A percentile compares a stretch with the other conserved stretches of the same genome.
Evolutionary conservation across 2,888 invertebrate genomes (phyloP).

Genomic region (Drosophila nr. fundita): DNA sequence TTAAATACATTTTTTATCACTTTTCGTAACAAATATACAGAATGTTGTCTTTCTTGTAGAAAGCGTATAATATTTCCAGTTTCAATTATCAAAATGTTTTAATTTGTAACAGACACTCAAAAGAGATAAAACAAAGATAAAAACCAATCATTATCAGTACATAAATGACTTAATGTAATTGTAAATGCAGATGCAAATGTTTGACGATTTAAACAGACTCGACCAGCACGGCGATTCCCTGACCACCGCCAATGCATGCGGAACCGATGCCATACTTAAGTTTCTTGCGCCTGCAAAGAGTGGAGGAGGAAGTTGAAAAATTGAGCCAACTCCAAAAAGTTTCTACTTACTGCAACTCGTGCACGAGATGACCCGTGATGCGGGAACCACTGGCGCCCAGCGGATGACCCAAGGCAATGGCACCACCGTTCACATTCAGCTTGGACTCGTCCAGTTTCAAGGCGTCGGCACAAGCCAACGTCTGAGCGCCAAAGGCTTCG

Average conservation of each 20-base stretch:
- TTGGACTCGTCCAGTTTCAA: conserved; percentile 94
- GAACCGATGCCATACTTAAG: conserved; percentile 96
- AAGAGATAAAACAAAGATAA: conserved; percentile 14
- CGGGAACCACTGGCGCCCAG: conserved; percentile 97
- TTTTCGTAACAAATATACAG: conserved; percentile 37
- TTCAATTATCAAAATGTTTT: conserved; percentile 57
- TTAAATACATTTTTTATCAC: conserved; percentile 47
- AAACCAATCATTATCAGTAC: conserved; percentile 20
- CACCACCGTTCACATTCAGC: conserved; percentile 97
- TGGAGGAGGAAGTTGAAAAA: conserved; percentile 2
- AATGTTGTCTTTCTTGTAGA: conserved; percentile 75
- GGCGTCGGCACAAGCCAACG: conserved; percentile 95
- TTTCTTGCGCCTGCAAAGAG: conserved; percentile 89
- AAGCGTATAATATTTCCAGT: conserved; percentile 49
- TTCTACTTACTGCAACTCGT: conserved; percentile 92
- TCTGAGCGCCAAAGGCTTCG: conserved; percentile 99
- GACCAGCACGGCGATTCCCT: conserved; percentile 97
- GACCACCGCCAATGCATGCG: conserved; percentile 99
- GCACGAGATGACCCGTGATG: conserved; percentile 95
- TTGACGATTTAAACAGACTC: conserved; percentile 87
- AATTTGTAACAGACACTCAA: conserved; percentile 48
- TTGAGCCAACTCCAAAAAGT: neutral
- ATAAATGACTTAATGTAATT: conserved; percentile 36
- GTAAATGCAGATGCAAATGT: conserved; percentile 65
- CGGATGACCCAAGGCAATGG: conserved; percentile 98